Percentiles rank a stretch among this genome's conserved stretches.
These are phyloP conservation scores for Peromyscus polionotus DNA, from an alignment of 2,113 vertebrate genomes.

Conservation along the genomic window DNA sequence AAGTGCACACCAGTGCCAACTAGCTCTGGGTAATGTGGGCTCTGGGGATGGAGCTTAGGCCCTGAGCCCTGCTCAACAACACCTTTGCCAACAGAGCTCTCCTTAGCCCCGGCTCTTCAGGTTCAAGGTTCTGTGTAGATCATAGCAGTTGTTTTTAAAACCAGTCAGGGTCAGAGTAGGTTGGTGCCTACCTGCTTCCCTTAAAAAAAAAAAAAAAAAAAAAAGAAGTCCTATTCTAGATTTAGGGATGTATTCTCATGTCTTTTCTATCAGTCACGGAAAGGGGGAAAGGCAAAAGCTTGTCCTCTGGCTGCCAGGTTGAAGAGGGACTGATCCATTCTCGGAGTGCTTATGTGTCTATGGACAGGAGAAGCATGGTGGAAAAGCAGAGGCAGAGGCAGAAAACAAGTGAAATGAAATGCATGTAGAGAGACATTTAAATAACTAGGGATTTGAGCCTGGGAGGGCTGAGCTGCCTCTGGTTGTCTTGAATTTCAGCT, in stretches of 20 bases:
- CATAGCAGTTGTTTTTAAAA: conserved; percentile 15
- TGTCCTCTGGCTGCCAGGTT: conserved; percentile 77
- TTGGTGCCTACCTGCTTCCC: conserved; percentile 73
- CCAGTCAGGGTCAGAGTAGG: background rate
- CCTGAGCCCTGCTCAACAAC: too few relatives aligned
- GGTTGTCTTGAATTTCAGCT: background rate
- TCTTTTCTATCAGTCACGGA: conserved; percentile 75
- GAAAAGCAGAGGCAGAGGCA: conserved; percentile 69
- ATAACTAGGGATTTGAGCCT: background rate
- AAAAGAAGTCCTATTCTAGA: conserved; percentile 69
- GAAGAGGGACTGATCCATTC: conserved; percentile 79
- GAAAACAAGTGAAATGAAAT: conserved; percentile 56
- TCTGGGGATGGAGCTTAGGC: background rate
- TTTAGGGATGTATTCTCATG: conserved; percentile 72
- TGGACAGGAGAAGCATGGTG: conserved; percentile 78
- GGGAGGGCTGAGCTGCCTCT: background rate
- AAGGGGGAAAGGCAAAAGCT: conserved; percentile 74
- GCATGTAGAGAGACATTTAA: background rate
- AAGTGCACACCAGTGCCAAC: background rate
- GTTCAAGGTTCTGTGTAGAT: background rate
- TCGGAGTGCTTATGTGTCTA: conserved; percentile 77
- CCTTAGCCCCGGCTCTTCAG: background rate
- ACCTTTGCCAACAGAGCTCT: background rate
- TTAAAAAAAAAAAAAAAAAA: conserved; percentile 60
- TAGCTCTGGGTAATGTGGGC: background rate